phyloP scores from a whole-genome alignment of 1,140 invertebrate genomes.

The Drosophila albomicans region DNA sequence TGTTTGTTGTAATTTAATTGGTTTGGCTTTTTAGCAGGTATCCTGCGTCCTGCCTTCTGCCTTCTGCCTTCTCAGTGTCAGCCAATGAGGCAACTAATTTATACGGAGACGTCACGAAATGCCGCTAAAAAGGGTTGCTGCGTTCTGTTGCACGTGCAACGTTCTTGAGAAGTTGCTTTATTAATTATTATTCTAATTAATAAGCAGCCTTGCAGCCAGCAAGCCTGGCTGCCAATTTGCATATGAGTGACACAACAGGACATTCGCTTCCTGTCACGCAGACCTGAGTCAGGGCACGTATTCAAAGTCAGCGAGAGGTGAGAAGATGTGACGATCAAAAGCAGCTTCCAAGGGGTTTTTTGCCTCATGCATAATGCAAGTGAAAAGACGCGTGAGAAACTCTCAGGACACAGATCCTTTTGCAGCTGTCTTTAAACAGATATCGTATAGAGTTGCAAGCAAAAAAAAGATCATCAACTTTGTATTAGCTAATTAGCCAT shows the following conservation, averaged over 20 bases:
- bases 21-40: conserved; percentile 65
- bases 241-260: conserved; percentile 84
- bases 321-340: neutral
- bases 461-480: neutral
- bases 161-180: conserved; percentile 72
- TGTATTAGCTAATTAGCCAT: conserved; percentile 9
- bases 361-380: conserved; percentile 77
- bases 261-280: conserved; percentile 79
- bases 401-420: conserved; percentile 26
- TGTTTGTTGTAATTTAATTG: conserved; percentile 80
- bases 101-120: conserved; percentile 35
- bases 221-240: conserved; percentile 69
- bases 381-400: conserved; percentile 74
- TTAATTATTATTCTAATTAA: conserved; percentile 85
- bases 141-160: conserved; percentile 67
- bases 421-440: conserved; percentile 45
- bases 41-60: conserved; percentile 15
- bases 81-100: conserved; percentile 73
- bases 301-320: conserved; percentile 18
- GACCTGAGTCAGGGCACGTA: conserved; percentile 56
- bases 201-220: conserved; percentile 56
- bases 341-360: conserved; percentile 19
- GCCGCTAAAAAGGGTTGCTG: conserved; percentile 32
- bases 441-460: conserved; percentile 9
- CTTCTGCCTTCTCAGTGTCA: neutral